A percentile compares a stretch with the other conserved stretches of the same genome.
These are phyloP conservation scores for Xyliphius kryptos DNA, from an alignment of 2,113 vertebrate genomes.

Conservation along the genomic window DNA sequence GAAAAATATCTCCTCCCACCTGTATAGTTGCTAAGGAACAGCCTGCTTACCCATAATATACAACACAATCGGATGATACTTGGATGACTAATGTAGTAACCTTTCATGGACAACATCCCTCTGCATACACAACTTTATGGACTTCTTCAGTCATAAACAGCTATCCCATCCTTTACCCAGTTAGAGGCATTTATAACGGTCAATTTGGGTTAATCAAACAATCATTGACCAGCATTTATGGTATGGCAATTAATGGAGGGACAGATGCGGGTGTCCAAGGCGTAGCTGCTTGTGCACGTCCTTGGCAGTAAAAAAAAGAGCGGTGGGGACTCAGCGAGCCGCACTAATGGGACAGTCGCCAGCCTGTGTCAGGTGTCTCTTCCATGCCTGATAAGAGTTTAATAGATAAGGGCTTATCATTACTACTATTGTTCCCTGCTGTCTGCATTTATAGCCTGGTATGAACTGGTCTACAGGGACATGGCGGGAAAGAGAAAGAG, in stretches of 20 bases:
- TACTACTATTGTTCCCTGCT: slow-evolving; percentile 32
- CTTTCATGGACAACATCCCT: slow-evolving; percentile 9
- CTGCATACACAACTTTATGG: slow-evolving; percentile 35
- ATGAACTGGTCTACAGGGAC: slow-evolving; percentile 33
- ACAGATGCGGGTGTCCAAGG: slow-evolving; percentile 34
- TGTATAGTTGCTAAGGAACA: slow-evolving; percentile 19
- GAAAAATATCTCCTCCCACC: neutral
- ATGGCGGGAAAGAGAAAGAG: slow-evolving; percentile 18
- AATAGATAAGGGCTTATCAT: slow-evolving; percentile 49
- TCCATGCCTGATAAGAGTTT: slow-evolving; percentile 43
- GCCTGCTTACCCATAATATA: slow-evolving; percentile 25
- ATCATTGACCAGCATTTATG: slow-evolving; percentile 45
- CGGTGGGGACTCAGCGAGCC: slow-evolving; percentile 20
- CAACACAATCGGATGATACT: slow-evolving; percentile 31
- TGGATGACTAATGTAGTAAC: slow-evolving; percentile 27
- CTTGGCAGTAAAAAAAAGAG: slow-evolving; percentile 39
- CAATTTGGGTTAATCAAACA: slow-evolving; percentile 47
- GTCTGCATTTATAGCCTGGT: slow-evolving; percentile 37
- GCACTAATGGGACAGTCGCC: slow-evolving; percentile 23
- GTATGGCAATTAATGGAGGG: slow-evolving; percentile 41
- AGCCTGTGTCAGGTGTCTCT: slow-evolving; percentile 39
- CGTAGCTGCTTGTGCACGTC: slow-evolving; percentile 27
- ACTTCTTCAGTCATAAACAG: slow-evolving; percentile 28
- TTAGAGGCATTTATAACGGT: slow-evolving; percentile 42
- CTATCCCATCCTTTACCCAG: slow-evolving; percentile 41